These are phyloP conservation scores for Anoplolepis gracilipes DNA, from an alignment of 1,140 invertebrate species.

Conservation along the genomic window DNA sequence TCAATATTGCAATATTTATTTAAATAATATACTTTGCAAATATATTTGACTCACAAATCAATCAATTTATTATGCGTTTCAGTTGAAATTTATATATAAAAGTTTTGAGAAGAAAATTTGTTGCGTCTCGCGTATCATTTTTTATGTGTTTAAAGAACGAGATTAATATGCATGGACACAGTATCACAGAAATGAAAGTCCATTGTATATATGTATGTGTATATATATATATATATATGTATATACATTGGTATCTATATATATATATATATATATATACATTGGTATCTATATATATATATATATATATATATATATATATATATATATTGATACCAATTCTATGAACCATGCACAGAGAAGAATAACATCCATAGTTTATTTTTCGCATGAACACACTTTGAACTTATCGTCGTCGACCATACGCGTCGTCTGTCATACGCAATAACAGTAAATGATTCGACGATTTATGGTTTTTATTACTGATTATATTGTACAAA, in stretches of 20 bases:
- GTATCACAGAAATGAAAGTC: not conserved
- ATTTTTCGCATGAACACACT: constrained; percentile 9
- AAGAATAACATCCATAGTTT: not conserved
- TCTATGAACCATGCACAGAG: not conserved
- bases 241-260: too few relatives aligned
- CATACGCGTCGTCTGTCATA: not conserved
- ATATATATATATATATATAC: too few relatives aligned
- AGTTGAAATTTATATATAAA: not conserved
- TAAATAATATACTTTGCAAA: too few relatives aligned
- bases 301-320: too few relatives aligned
- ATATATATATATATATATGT: too few relatives aligned
- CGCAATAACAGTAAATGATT: not conserved
- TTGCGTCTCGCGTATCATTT: not conserved
- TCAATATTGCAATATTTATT: not conserved
- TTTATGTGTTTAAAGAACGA: not conserved
- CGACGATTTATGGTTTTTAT: not conserved
- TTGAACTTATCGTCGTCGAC: constrained; percentile 17
- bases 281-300: too few relatives aligned
- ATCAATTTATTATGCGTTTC: not conserved
- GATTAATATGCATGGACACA: constrained; percentile 3
- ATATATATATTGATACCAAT: not conserved
- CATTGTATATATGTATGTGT: too few relatives aligned
- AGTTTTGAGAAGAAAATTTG: not conserved
- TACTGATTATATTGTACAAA: not conserved
- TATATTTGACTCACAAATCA: too few relatives aligned